Evolutionary conservation across 2,113 vertebrate genomes (phyloP).

Genomic region (Numenius arquata): DNA sequence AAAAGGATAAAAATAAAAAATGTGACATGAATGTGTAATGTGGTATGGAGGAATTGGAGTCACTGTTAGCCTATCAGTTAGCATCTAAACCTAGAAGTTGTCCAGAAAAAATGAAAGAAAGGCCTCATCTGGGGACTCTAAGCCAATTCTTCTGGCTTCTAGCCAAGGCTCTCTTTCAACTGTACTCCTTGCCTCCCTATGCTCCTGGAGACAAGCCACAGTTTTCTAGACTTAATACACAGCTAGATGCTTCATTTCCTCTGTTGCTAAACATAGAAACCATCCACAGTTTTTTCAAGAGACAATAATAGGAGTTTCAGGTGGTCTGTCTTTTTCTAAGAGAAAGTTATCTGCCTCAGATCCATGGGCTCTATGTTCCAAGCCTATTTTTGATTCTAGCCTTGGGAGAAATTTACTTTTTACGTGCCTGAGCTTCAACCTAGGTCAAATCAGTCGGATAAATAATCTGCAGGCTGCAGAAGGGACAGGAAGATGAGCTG

Average conservation of each 20-base stretch:
- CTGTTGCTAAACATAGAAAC: conserved; percentile 17
- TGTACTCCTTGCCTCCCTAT: not conserved
- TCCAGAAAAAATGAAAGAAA: conserved; percentile 16
- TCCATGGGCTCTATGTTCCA: not conserved
- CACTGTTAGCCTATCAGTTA: not conserved
- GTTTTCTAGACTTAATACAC: not conserved
- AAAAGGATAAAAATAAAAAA: not conserved
- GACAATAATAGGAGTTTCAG: not conserved
- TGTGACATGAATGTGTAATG: not conserved
- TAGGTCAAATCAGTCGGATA: not conserved
- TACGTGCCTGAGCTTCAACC: not conserved
- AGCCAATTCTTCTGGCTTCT: not conserved
- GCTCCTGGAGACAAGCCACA: not conserved
- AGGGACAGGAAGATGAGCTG: not conserved
- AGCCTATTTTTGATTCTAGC: not conserved
- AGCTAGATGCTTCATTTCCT: not conserved
- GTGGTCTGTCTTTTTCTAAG: not conserved
- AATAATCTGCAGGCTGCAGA: not conserved
- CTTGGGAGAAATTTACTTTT: not conserved
- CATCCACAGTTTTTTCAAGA: not conserved
- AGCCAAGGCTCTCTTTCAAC: not conserved
- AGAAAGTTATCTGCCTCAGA: not conserved
- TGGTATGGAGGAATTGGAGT: not conserved
- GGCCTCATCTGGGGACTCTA: not conserved
- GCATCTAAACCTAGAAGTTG: conserved; percentile 15